phyloP scores from a whole-genome alignment of 2,797 vertebrate species.

The Bradypus variegatus region DNA sequence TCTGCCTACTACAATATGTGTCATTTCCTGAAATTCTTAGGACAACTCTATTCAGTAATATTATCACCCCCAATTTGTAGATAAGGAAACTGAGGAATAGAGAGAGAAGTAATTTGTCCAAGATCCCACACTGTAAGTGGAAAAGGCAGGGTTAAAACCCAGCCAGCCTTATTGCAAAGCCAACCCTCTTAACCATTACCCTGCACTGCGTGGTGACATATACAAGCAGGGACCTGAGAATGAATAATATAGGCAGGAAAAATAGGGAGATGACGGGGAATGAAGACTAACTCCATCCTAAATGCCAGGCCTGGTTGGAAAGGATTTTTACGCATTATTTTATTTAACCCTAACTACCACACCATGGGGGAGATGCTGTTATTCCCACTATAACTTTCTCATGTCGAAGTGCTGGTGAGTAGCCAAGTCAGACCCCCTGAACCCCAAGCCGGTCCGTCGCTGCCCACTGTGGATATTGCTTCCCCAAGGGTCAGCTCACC shows the following conservation, averaged over 20 bases:
- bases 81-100: not conserved
- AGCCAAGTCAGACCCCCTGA: not conserved
- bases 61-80: not conserved
- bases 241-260: not conserved
- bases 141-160: not conserved
- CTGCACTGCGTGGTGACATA: not conserved
- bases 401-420: not conserved
- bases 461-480: not conserved
- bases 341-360: not conserved
- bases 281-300: not conserved
- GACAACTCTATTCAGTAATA: not conserved
- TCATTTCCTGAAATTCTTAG: not conserved
- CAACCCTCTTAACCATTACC: not conserved
- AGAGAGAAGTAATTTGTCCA: not conserved
- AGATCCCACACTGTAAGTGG: not conserved
- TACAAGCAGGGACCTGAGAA: not conserved
- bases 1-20: not conserved
- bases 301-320: not conserved
- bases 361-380: not conserved
- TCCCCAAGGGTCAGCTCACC: too few relatives aligned
- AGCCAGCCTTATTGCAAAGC: not conserved
- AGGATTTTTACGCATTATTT: not conserved
- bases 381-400: not conserved
- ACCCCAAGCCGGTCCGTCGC: not conserved
- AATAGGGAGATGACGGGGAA: accelerated